Conservation (phyloP, 1,140 invertebrate species). For the Pachypeltis micranthus region DNA sequence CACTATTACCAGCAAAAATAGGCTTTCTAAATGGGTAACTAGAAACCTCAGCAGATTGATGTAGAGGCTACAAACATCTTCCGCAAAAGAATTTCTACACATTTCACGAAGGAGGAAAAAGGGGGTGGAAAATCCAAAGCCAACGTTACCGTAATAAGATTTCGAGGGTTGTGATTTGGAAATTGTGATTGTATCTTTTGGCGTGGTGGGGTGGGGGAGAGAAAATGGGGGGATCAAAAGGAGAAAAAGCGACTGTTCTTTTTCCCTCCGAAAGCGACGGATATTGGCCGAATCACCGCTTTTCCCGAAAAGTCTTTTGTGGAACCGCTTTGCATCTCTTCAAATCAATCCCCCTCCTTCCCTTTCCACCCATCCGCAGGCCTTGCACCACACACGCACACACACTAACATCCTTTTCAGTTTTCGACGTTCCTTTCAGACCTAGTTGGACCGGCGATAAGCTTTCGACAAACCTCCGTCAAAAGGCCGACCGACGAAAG, state of each 20-base stretch:
- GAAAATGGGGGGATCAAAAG: conserved; percentile 4
- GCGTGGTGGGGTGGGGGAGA: conserved; percentile 9
- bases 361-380: too few relatives aligned
- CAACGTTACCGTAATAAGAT: conserved; percentile 8
- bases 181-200: conserved; percentile 16
- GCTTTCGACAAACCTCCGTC: neutral
- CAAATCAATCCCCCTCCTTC: neutral
- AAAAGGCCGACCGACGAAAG: neutral
- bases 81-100: neutral
- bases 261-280: neutral
- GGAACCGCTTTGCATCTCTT: conserved; percentile 7
- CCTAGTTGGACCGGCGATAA: neutral
- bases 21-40: too few relatives aligned
- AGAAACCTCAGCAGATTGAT: too few relatives aligned
- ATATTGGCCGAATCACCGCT: conserved; percentile 7
- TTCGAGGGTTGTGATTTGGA: conserved; percentile 14
- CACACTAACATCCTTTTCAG: too few relatives aligned
- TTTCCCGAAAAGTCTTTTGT: conserved; percentile 7
- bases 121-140: neutral
- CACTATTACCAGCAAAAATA: too few relatives aligned
- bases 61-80: neutral
- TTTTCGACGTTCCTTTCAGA: neutral
- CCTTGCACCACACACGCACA: too few relatives aligned
- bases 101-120: neutral
- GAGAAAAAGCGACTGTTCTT: conserved; percentile 7